phyloP scores from a whole-genome alignment of 2,797 vertebrate species.

The Lycodopsis pacificus region DNA sequence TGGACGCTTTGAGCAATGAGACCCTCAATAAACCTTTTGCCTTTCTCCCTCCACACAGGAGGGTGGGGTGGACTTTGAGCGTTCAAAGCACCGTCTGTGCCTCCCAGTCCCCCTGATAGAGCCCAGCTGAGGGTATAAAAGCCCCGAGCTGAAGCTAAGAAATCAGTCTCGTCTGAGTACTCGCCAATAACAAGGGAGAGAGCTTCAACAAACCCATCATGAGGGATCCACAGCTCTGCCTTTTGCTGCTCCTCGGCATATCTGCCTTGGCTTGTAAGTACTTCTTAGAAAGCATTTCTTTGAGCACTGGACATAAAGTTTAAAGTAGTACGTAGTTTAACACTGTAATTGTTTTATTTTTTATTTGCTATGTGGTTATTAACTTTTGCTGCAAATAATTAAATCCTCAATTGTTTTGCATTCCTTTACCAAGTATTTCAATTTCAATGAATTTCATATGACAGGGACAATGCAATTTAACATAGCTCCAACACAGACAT shows the following conservation, averaged over 20 bases:
- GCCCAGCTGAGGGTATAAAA: conserved; percentile 78
- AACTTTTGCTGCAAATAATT: not conserved
- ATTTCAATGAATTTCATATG: not conserved
- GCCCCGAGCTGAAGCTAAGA: conserved; percentile 21
- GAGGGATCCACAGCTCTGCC: conserved; percentile 88
- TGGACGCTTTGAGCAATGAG: conserved; percentile 27
- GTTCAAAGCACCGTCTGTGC: conserved; percentile 51
- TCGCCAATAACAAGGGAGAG: conserved; percentile 71
- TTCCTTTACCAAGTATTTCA: not conserved
- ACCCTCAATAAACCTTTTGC: conserved; percentile 72
- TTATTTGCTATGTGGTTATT: not conserved
- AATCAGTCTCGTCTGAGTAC: conserved; percentile 80
- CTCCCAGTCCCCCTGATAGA: conserved; percentile 47
- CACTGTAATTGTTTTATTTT: not conserved
- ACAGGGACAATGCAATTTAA: not conserved
- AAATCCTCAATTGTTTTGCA: not conserved
- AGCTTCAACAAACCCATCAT: conserved; percentile 86
- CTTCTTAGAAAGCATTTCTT: not conserved
- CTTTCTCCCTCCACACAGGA: conserved; percentile 84
- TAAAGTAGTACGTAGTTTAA: not conserved
- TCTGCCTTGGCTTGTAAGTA: conserved; percentile 88
- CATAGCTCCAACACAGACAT: not conserved
- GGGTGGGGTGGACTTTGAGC: conserved; percentile 83
- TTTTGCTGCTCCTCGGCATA: conserved; percentile 83
- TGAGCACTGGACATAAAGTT: not conserved